Conservation (phyloP, 1,140 invertebrate genomes). For the Phymorhynchus buccinoides region DNA sequence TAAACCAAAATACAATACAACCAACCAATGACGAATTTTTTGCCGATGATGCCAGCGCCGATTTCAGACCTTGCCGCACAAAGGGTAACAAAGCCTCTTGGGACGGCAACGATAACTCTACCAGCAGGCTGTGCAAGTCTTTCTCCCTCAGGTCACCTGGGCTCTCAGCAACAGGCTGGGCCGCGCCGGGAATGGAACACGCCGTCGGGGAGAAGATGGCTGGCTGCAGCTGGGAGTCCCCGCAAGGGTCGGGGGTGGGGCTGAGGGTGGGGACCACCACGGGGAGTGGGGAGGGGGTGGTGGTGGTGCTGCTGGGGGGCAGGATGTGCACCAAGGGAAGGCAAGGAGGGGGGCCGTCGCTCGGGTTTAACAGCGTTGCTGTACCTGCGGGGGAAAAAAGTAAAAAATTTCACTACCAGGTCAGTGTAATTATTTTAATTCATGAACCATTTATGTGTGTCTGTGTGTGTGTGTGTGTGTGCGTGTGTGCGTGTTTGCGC, state of each 20-base stretch:
- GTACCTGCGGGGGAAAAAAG: not conserved
- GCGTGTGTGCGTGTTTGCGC: not conserved
- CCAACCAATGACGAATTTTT: conserved; percentile 17
- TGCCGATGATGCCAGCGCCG: conserved; percentile 8
- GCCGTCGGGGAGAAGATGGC: conserved; percentile 25
- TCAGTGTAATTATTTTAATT: too few species aligned
- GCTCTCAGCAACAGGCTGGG: not conserved
- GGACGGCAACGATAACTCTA: conserved; percentile 29
- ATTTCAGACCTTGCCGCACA: conserved; percentile 36
- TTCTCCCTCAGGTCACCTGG: not conserved
- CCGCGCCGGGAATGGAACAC: not conserved
- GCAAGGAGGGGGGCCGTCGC: conserved; percentile 51
- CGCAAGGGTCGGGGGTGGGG: conserved; percentile 37
- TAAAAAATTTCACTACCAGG: too few species aligned
- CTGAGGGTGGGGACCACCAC: conserved; percentile 49
- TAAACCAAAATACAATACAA: too few species aligned
- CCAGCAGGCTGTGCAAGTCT: conserved; percentile 22
- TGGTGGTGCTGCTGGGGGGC: conserved; percentile 51
- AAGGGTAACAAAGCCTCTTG: conserved; percentile 39
- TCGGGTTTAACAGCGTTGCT: conserved; percentile 49
- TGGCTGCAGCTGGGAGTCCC: not conserved
- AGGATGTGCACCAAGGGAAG: conserved; percentile 50
- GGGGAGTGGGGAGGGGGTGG: conserved; percentile 55
- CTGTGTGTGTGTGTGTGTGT: not conserved
- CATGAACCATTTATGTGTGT: too few species aligned